phyloP scores from a whole-genome alignment of 2,797 vertebrate species.

The Phaenicophaeus curvirostris region DNA sequence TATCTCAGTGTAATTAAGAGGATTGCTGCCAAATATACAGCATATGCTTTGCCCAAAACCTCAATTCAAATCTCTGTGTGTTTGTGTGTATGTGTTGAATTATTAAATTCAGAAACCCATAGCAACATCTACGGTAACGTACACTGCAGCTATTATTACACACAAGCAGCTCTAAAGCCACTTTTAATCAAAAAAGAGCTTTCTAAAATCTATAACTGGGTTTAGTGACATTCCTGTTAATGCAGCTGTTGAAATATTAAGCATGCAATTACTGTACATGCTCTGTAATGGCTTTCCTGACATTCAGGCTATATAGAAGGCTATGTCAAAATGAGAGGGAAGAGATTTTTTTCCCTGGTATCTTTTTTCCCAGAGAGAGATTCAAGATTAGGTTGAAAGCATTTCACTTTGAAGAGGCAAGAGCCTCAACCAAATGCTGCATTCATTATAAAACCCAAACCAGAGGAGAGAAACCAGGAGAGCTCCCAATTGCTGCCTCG shows the following conservation, averaged over 20 bases:
- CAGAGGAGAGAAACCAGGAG: background rate
- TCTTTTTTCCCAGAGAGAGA: slow-evolving; percentile 13
- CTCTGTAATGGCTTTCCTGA: slow-evolving; percentile 57
- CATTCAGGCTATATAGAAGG: background rate
- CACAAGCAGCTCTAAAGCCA: slow-evolving; percentile 40
- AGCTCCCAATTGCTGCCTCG: background rate
- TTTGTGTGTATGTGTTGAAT: background rate
- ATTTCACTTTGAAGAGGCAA: background rate
- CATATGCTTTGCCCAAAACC: background rate
- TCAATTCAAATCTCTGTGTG: background rate
- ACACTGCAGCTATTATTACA: slow-evolving; percentile 27
- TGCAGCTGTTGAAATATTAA: slow-evolving; percentile 66
- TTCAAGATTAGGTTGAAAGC: slow-evolving; percentile 23
- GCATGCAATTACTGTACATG: slow-evolving; percentile 48
- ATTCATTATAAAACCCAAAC: background rate
- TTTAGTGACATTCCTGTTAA: slow-evolving; percentile 41
- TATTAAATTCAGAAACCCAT: slow-evolving; percentile 35
- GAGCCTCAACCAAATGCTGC: background rate
- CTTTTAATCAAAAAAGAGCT: slow-evolving; percentile 59
- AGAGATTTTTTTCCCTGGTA: background rate
- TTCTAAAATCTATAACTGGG: slow-evolving; percentile 57
- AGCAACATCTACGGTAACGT: background rate
- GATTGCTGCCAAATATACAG: background rate
- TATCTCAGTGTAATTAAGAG: slow-evolving; percentile 8
- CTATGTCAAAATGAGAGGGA: slow-evolving; percentile 19